Evolutionary conservation across 2,797 vertebrate genomes (phyloP), one percentile per base, ranked within the genome.

Genomic region (Trichosurus vulpecula): DNA sequence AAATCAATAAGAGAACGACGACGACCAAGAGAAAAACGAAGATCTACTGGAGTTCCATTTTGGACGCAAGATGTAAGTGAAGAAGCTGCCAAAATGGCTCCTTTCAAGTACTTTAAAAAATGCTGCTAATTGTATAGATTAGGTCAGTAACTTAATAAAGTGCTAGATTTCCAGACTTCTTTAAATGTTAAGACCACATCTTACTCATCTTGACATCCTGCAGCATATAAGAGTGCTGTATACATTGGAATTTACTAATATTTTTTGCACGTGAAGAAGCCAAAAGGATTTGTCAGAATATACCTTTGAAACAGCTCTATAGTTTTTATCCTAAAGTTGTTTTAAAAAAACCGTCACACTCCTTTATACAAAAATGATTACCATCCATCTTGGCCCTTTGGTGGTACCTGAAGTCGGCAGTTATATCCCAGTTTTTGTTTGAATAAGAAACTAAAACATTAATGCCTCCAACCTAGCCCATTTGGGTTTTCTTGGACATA

Each of bases 1-100:
- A 99, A 99, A 98, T 99, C 99, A 97, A 99, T 99, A 98, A 99
- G 99, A 98, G 99, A 99, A 98, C 99, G 99, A 97, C 98, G 99
- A 97, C 99, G 99, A 98, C 99, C 99, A 91, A 99, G 99, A 97
- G 99, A 99, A 98, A 99, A 99, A 97, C 99, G 99, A 95, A 99
- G 99, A 97, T 99, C 99, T 97, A 99, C 99, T 0, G 99, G 99
- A 57, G 99, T 99, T 95, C 99, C 99, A 90, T 99, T 99, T 98
- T 99, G 99, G 99, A 99, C 99, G 96, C 99, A 99, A 96, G 99
- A 99, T 98, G 99, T 99, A 98, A 99, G 99, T 97, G 53, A 87
- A 87, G 97, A 4, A 3, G 54, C 91, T 66, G 0, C 95, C 94
- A 54, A 93, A 93, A 0, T 74, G 51, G 54, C 27, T 94, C 5